Conservation (phyloP, 1,140 invertebrate genomes). For the Drosophila nigrodunni region DNA sequence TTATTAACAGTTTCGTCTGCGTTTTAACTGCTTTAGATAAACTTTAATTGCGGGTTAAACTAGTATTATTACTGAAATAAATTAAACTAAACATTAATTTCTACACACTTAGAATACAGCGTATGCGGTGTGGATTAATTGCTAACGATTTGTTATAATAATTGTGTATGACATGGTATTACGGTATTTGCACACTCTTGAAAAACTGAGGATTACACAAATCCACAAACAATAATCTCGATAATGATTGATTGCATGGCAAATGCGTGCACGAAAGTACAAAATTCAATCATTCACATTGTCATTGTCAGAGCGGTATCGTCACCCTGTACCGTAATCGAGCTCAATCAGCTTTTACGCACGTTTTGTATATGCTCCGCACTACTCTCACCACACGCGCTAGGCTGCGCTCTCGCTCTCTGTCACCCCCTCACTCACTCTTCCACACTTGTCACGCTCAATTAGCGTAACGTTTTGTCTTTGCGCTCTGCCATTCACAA, state of each 20-base stretch:
- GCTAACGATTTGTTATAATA: too few species aligned
- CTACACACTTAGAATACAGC: too few species aligned
- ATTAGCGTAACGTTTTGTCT: slow-evolving; percentile 52
- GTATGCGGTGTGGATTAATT: too few species aligned
- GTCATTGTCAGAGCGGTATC: neutral
- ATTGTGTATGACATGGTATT: neutral
- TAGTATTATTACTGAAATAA: too few species aligned
- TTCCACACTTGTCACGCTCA: slow-evolving; percentile 39
- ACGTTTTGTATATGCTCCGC: slow-evolving; percentile 43
- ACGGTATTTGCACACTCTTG: neutral
- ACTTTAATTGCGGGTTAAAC: too few species aligned
- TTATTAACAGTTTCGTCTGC: too few species aligned
- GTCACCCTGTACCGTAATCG: slow-evolving; percentile 60
- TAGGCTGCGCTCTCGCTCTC: neutral
- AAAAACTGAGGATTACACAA: neutral
- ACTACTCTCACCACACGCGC: neutral
- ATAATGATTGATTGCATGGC: slow-evolving; percentile 11
- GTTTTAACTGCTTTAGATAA: too few species aligned
- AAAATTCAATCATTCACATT: slow-evolving; percentile 24
- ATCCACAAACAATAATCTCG: slow-evolving; percentile 18
- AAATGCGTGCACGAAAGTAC: slow-evolving; percentile 29
- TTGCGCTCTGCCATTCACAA: slow-evolving; percentile 60
- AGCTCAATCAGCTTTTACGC: slow-evolving; percentile 58
- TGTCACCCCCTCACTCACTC: neutral
- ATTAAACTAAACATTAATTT: too few species aligned